phyloP scores from a whole-genome alignment of 1,140 invertebrate species.

The Lordiphosa clarofinis region DNA sequence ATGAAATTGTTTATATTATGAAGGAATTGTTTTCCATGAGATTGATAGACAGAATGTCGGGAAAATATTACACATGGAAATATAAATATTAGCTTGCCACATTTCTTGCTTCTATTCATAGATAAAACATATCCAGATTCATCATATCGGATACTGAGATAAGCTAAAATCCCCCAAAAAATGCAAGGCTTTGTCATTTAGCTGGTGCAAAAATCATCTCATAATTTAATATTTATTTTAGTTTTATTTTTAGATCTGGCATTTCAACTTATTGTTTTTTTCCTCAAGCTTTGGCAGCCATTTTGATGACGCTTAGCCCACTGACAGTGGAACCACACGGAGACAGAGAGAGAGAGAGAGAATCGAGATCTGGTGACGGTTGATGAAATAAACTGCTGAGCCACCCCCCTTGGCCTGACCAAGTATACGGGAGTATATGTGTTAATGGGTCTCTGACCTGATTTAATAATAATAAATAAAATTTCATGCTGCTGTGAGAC shows the following conservation, averaged over 20 bases:
- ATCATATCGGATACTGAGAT: too few relatives aligned
- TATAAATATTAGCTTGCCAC: not conserved
- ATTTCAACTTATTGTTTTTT: conserved; percentile 29
- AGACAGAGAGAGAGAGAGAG: conserved; percentile 18
- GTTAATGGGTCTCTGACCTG: conserved; percentile 79
- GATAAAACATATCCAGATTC: not conserved
- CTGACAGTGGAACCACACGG: conserved; percentile 5
- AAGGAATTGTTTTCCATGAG: not conserved
- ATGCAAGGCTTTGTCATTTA: not conserved
- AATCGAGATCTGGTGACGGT: conserved; percentile 28
- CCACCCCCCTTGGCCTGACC: not conserved
- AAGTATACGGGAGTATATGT: conserved; percentile 45
- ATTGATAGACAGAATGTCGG: conserved; percentile 11
- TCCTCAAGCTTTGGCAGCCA: conserved; percentile 35
- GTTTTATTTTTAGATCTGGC: conserved; percentile 29
- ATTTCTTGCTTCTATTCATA: not conserved
- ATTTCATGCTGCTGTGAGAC: conserved; percentile 26
- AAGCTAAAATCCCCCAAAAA: too few relatives aligned
- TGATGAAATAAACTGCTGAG: conserved; percentile 27
- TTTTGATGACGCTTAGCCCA: conserved; percentile 56
- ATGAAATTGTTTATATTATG: conserved; percentile 10
- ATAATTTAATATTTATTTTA: conserved; percentile 24
- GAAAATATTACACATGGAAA: conserved; percentile 5
- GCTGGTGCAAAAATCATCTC: not conserved
- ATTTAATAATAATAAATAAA: conserved; percentile 78